Percentiles rank a stretch among this genome's conserved stretches.
phyloP scores from a whole-genome alignment of 2,888 invertebrate species.

The Labia minor region DNA sequence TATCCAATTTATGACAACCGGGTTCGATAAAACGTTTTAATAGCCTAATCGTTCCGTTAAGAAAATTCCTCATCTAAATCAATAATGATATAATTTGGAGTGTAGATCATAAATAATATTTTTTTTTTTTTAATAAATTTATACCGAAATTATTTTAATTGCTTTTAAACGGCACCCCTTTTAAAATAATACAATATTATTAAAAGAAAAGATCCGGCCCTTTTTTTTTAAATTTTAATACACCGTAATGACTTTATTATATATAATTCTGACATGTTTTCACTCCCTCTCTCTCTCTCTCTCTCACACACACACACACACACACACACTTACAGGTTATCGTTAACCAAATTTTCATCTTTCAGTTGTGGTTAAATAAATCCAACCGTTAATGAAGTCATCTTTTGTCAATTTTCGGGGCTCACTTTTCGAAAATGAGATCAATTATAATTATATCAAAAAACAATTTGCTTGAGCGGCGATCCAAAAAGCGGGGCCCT shows the following conservation, averaged over 20 bases:
- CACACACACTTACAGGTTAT: no score
- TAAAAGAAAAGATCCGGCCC: background rate
- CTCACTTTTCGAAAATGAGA: background rate
- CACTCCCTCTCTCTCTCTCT: no score
- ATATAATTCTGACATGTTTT: background rate
- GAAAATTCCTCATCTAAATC: no score
- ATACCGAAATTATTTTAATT: background rate
- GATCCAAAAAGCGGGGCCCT: conserved; percentile 9
- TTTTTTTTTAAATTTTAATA: background rate
- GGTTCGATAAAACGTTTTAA: no score
- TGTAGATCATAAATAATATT: no score
- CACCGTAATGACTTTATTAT: background rate
- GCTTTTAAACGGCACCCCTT: background rate
- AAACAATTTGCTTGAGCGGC: conserved; percentile 3
- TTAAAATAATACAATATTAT: background rate
- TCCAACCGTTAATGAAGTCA: background rate
- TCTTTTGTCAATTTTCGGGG: background rate
- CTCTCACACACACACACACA: no score
- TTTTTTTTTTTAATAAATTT: no score
- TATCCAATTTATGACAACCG: no score
- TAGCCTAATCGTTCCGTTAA: no score
- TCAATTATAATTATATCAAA: conserved; percentile 13
- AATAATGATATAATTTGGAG: no score
- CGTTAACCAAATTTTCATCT: background rate
- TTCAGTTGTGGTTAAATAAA: background rate